Evolutionary conservation across 2,888 invertebrate genomes (phyloP).

Genomic region (Leptinotarsa juncta): DNA sequence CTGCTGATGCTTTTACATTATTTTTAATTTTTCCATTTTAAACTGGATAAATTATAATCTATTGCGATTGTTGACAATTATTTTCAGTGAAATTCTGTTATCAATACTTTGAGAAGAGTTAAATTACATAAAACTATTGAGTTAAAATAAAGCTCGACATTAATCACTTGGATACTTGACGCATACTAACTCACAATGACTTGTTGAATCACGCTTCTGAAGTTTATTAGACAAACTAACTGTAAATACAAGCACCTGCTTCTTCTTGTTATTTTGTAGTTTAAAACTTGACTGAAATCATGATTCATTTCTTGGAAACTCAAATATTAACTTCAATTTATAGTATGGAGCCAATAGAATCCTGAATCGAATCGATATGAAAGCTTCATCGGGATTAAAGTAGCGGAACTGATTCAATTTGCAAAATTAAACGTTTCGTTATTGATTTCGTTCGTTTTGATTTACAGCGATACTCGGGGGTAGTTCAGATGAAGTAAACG

Average conservation of each 20-base stretch:
- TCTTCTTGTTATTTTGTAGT: conserved; percentile 6
- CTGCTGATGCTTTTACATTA: too few species aligned
- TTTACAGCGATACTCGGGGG: conserved; percentile 25
- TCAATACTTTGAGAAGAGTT: too few species aligned
- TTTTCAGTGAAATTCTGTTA: too few species aligned
- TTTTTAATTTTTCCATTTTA: too few species aligned
- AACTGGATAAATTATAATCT: too few species aligned
- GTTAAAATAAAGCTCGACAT: too few species aligned
- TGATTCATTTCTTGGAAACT: conserved; percentile 17
- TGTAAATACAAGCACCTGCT: background rate
- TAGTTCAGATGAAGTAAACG: conserved; percentile 8
- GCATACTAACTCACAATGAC: background rate
- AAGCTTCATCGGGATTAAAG: conserved; percentile 45
- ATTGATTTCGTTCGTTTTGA: conserved; percentile 39
- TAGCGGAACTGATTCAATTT: conserved; percentile 48
- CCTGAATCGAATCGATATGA: conserved; percentile 47
- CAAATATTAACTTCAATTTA: background rate
- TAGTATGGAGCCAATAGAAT: conserved; percentile 35
- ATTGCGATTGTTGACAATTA: too few species aligned
- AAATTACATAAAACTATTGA: too few species aligned
- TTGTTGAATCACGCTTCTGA: background rate
- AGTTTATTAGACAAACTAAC: background rate
- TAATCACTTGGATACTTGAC: too few species aligned
- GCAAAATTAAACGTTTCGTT: conserved; percentile 44
- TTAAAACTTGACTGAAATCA: background rate